phyloP scores from a whole-genome alignment of 2,888 invertebrate species.

The Apocheima hispidaria region DNA sequence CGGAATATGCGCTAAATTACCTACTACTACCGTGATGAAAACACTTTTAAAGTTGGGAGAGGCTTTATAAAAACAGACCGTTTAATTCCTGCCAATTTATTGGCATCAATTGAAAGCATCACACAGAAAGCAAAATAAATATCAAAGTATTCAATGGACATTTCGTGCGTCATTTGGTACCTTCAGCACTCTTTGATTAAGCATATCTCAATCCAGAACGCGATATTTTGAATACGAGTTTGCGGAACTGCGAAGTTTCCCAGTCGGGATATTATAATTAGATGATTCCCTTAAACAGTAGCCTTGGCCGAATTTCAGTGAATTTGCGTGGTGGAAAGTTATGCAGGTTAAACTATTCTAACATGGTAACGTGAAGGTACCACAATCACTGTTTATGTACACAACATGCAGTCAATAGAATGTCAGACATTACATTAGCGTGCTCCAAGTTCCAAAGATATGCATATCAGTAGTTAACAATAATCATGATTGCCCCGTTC shows the following conservation, averaged over 20 bases:
- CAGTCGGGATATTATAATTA: conserved; percentile 9
- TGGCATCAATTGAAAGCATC: conserved; percentile 68
- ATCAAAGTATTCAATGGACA: conserved; percentile 52
- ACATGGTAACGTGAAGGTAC: conserved; percentile 15
- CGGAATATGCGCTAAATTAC: conserved; percentile 37
- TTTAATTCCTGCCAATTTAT: conserved; percentile 49
- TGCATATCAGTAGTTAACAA: conserved; percentile 29
- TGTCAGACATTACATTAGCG: conserved; percentile 20
- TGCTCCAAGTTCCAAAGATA: conserved; percentile 22
- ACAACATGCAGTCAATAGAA: conserved; percentile 21
- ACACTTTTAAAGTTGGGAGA: background rate
- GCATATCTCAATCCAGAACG: conserved; percentile 23
- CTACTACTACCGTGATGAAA: background rate
- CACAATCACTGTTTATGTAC: conserved; percentile 29
- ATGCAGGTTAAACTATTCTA: conserved; percentile 29
- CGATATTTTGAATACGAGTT: background rate
- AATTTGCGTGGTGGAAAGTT: conserved; percentile 33
- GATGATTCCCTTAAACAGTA: conserved; percentile 27
- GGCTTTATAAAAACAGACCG: conserved; percentile 12
- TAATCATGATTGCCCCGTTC: conserved; percentile 27
- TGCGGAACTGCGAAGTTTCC: conserved; percentile 3
- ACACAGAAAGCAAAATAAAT: conserved; percentile 62
- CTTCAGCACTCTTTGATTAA: conserved; percentile 39
- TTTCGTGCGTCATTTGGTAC: conserved; percentile 51
- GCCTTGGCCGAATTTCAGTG: conserved; percentile 38